Base-by-base conservation (phyloP, 2,888 invertebrate species). In the Artemia sinica region DNA sequence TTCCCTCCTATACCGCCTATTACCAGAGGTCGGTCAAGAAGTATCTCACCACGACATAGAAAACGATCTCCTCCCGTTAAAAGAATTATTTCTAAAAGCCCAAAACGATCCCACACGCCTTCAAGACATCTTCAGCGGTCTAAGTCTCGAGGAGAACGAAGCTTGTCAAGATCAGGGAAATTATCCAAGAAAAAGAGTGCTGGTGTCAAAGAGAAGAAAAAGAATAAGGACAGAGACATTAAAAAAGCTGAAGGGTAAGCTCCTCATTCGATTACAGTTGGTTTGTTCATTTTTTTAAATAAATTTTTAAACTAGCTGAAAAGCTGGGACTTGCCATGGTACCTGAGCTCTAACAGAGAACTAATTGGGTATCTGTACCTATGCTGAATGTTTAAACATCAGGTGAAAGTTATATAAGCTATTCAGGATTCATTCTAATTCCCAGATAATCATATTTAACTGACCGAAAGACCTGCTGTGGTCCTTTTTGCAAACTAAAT, bases 121-220 rank as follows among this genome's bases (percentile, higher is more conserved):
- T 58, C 58, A 18, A 58, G 18, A 10, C 58, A 10, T 8, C 58
- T n/a, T 18, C 58, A 58, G 14, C 58, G 58, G 14, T 58, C 58
- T 1, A n/a, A 18, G n/a, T 58, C 58, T 18, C 58, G 8, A 58
- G 58, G 58, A 10, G 18, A 18, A 8, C n/a, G 58, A 18, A 58
- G 58, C 10, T n/a, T 14, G 58, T 58, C 58, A 9, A n/a, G 58
- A 8, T n/a, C 14, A 18, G 58, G 18, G 58, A 58, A 58, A 18
- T 8, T 58, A n/a, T n/a, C 18, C 8, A n/a, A 18, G 18, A 58
- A 58, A 18, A 58, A 58, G 58, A 58, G 10, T 18, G 58, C 14
- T 8, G 58, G 8, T n/a, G 58, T 58, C 8, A 58, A 58, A 10
- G 58, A 58, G 58, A 58, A 58, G 58, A 58, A 58, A 58, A 58